phyloP scores from a whole-genome alignment of 2,888 invertebrate genomes.

The Trichopria drosophilae region DNA sequence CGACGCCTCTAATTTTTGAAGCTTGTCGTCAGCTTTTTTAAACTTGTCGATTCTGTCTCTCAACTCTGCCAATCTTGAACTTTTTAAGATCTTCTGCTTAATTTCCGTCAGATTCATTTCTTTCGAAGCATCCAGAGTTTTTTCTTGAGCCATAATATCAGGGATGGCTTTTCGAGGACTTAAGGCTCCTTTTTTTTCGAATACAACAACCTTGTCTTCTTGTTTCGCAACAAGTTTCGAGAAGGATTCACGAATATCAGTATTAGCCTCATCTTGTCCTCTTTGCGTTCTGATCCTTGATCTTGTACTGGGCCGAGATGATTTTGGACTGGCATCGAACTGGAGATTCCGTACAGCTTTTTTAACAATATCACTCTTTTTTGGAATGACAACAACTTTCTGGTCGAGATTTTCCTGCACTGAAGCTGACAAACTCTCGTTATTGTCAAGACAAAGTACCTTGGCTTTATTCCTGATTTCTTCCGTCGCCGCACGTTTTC shows the following conservation, averaged over 20 bases:
- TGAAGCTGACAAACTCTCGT: too few species aligned
- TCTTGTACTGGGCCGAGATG: slow-evolving; percentile 30
- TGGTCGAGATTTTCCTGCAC: too few species aligned
- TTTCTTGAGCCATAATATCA: slow-evolving; percentile 20
- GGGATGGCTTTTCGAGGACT: slow-evolving; percentile 45
- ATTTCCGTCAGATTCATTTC: slow-evolving; percentile 73
- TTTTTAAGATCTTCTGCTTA: slow-evolving; percentile 68
- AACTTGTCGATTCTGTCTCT: slow-evolving; percentile 70
- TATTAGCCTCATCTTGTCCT: slow-evolving; percentile 43
- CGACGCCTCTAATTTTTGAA: slow-evolving; percentile 57
- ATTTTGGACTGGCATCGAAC: slow-evolving; percentile 42
- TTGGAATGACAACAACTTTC: too few species aligned
- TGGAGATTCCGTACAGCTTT: slow-evolving; percentile 45
- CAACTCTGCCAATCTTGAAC: slow-evolving; percentile 71
- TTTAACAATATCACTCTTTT: too few species aligned
- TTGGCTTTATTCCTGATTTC: slow-evolving; percentile 61
- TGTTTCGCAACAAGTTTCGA: slow-evolving; percentile 37
- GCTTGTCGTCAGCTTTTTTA: slow-evolving; percentile 66
- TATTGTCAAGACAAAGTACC: slow-evolving; percentile 60
- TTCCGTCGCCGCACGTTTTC: slow-evolving; percentile 75
- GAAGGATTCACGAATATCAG: slow-evolving; percentile 53
- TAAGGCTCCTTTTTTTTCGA: slow-evolving; percentile 50
- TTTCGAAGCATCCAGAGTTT: slow-evolving; percentile 50
- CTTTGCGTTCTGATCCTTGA: slow-evolving; percentile 36
- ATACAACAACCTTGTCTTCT: slow-evolving; percentile 44